Evolutionary conservation across 2,888 invertebrate species (phyloP), one percentile per base, ranked within the genome.

Genomic region (Ellobium chinense): DNA sequence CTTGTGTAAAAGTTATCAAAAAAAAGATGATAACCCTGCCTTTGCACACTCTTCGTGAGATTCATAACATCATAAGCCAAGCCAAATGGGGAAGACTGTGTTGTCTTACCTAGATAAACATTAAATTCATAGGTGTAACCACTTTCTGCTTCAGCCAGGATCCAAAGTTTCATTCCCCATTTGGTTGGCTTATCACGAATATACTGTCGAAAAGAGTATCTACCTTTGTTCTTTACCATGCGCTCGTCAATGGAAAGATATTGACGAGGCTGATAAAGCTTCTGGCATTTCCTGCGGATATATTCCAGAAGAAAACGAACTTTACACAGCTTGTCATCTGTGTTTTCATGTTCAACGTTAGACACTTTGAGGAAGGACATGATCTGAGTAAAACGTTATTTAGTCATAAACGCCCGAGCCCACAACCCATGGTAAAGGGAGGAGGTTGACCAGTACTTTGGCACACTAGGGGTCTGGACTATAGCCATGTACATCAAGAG

Each of bases 131-230:
- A 77, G 7, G 77, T 77, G 29, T 81, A 77, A 1, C 66, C 77
- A 24, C 63, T 72, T n/a, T 31, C 36, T 18, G 60, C 63, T n/a
- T 81, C 77, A 31, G 81, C 77, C 14, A 81, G n/a, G 4, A 72
- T 77, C 77, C 77, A 81, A n/a, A 80, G 21, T 58, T 81, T 81
- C 72, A 81, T 77, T 4, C 80, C 80, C 80, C 80, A 80, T 14
- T 68, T 60, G 3, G 70, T 76, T 29, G 80, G 80, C 36, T 80
- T 80, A n/a, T 68, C 75, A 34, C 60, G 39, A 9, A 76, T 65
- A 29, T 60, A 81, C 58, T 81, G 76, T 24, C 65, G 4, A 56
- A 81, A 81, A 36, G 31, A 29, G 36, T 46, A 81, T 27, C 73
- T 72, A 0, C 77, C 77, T 29, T 68, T 77, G 29, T 77, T 77